Percentiles rank a stretch among this genome's conserved stretches.
These are phyloP conservation scores for Drosophila barbarae DNA, from an alignment of 2,888 invertebrate species.

Conservation along the genomic window DNA sequence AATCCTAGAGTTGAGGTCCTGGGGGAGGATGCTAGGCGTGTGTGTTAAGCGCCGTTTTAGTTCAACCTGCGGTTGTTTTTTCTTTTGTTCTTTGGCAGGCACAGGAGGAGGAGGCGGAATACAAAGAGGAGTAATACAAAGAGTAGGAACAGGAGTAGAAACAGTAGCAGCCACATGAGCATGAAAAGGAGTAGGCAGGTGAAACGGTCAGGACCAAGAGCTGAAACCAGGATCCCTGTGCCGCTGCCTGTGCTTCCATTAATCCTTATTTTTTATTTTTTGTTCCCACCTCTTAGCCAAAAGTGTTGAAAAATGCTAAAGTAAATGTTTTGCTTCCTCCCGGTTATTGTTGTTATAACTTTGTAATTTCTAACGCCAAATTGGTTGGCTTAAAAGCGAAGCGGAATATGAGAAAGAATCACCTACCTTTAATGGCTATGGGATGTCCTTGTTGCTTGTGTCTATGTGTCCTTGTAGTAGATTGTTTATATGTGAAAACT, in stretches of 20 bases:
- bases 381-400: background rate
- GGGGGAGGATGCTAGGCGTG: constrained; percentile 5
- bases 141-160: background rate
- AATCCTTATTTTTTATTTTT: background rate
- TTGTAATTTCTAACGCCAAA: constrained; percentile 59
- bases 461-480: background rate
- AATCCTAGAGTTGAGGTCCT: constrained; percentile 15
- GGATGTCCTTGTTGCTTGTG: constrained; percentile 9
- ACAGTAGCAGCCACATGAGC: background rate
- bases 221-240: background rate
- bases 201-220: no score
- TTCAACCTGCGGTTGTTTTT: constrained; percentile 33
- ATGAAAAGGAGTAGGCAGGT: background rate
- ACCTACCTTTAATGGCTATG: constrained; percentile 15
- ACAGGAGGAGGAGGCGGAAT: background rate
- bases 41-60: constrained; percentile 68
- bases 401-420: background rate
- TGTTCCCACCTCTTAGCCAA: constrained; percentile 10
- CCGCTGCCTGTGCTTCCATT: background rate
- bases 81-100: constrained; percentile 7
- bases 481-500: background rate
- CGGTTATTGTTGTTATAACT: constrained; percentile 70
- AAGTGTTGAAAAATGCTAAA: constrained; percentile 64
- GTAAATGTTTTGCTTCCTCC: constrained; percentile 67
- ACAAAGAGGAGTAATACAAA: background rate